Conservation (phyloP, 2,113 vertebrate species). For the Otis tarda region DNA sequence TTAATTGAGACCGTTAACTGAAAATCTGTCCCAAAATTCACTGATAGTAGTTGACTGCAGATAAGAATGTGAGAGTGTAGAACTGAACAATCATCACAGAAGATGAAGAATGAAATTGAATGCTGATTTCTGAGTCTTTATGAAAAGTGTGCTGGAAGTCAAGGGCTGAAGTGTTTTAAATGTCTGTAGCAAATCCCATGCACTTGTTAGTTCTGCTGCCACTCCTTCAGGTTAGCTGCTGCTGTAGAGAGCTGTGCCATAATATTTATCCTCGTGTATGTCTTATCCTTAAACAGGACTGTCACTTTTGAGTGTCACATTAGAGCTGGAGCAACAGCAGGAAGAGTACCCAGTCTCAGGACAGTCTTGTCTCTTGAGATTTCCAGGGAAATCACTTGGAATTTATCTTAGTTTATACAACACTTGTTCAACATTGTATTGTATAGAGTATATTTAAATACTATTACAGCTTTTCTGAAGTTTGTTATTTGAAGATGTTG, state of each 20-base stretch:
- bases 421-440: not conserved
- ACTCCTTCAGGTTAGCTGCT: not conserved
- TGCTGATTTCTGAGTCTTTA: not conserved
- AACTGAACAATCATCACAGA: not conserved
- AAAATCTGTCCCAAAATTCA: conserved; percentile 12
- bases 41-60: not conserved
- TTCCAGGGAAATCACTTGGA: conserved; percentile 35
- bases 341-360: conserved; percentile 10
- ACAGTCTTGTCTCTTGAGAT: conserved; percentile 41
- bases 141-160: not conserved
- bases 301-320: conserved; percentile 44
- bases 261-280: conserved; percentile 16
- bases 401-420: conserved; percentile 47
- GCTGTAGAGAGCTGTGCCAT: not conserved
- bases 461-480: not conserved
- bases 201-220: not conserved
- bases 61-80: not conserved
- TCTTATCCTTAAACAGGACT: conserved; percentile 41
- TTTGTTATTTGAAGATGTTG: not conserved
- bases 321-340: conserved; percentile 30
- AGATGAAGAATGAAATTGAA: not conserved
- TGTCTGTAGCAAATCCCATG: not conserved
- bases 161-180: not conserved
- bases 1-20: conserved; percentile 4
- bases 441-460: not conserved